Evolutionary conservation across 2,797 vertebrate genomes (phyloP).

Genomic region (Momotus momota): DNA sequence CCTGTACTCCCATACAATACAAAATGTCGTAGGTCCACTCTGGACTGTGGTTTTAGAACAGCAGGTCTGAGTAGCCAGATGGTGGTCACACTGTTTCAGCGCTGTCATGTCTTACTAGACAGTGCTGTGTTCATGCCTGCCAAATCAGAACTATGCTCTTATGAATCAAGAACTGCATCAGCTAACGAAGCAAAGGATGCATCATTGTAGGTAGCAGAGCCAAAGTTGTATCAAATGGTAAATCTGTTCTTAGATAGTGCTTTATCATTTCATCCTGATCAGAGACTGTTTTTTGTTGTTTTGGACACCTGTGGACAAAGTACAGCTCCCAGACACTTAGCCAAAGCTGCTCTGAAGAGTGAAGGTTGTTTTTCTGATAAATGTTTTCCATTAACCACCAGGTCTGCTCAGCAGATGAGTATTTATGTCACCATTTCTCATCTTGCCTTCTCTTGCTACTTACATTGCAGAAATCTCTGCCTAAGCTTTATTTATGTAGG

Average conservation of each 20-base stretch:
- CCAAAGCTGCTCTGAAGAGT: neutral
- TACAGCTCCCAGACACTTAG: neutral
- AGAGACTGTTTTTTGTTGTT: neutral
- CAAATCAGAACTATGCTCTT: neutral
- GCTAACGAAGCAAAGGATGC: neutral
- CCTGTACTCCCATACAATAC: neutral
- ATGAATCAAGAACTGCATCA: neutral
- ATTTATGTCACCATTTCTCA: neutral
- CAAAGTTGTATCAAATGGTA: neutral
- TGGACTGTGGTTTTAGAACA: neutral
- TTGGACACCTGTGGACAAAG: neutral
- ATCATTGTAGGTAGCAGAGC: neutral
- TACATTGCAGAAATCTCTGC: neutral
- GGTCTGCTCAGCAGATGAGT: neutral
- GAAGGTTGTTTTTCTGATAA: constrained; percentile 3
- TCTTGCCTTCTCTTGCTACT: neutral
- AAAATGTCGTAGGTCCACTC: neutral
- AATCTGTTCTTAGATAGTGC: constrained; percentile 5
- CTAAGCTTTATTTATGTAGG: neutral
- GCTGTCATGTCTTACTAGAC: neutral
- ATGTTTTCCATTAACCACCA: neutral
- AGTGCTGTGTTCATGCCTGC: neutral
- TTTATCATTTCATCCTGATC: neutral
- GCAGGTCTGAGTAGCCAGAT: neutral
- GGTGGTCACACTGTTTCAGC: neutral